Conservation (phyloP, 2,888 invertebrate genomes). For the Andrena dorsata region DNA sequence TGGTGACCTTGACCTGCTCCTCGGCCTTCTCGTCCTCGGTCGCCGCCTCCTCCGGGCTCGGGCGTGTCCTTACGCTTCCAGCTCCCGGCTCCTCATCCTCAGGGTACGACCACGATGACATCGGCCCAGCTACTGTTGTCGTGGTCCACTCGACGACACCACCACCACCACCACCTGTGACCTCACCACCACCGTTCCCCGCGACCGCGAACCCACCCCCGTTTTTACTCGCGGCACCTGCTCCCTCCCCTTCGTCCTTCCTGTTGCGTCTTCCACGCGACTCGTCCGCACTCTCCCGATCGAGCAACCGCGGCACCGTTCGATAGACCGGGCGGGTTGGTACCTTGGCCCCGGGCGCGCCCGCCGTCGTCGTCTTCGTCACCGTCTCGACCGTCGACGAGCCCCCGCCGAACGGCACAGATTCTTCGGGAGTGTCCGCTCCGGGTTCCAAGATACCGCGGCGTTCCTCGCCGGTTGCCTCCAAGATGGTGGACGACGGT, state of each 20-base stretch:
- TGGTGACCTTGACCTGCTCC: constrained; percentile 72
- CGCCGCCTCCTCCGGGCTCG: constrained; percentile 68
- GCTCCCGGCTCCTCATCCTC: constrained; percentile 79
- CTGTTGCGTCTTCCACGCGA: constrained; percentile 30
- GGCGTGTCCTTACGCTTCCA: constrained; percentile 78
- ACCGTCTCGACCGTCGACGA: constrained; percentile 13
- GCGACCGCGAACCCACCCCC: constrained; percentile 53
- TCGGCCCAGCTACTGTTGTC: constrained; percentile 81
- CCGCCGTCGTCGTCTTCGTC: constrained; percentile 53
- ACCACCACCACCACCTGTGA: constrained; percentile 65
- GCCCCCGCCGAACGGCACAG: not conserved
- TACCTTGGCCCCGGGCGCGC: constrained; percentile 32
- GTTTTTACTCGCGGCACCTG: constrained; percentile 52
- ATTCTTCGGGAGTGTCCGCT: not conserved
- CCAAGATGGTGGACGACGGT: constrained; percentile 24
- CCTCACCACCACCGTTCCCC: constrained; percentile 66
- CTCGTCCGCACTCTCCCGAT: constrained; percentile 22
- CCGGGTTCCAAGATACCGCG: constrained; percentile 15
- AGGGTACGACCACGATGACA: constrained; percentile 81
- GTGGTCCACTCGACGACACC: constrained; percentile 77
- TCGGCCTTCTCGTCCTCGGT: constrained; percentile 65
- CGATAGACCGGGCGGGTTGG: constrained; percentile 39
- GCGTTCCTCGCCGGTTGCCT: constrained; percentile 4
- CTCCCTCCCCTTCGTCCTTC: constrained; percentile 32
- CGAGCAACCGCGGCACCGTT: constrained; percentile 39